These are phyloP conservation scores for Chymomyza procnemis DNA, from an alignment of 2,888 invertebrate species.

Conservation along the genomic window DNA sequence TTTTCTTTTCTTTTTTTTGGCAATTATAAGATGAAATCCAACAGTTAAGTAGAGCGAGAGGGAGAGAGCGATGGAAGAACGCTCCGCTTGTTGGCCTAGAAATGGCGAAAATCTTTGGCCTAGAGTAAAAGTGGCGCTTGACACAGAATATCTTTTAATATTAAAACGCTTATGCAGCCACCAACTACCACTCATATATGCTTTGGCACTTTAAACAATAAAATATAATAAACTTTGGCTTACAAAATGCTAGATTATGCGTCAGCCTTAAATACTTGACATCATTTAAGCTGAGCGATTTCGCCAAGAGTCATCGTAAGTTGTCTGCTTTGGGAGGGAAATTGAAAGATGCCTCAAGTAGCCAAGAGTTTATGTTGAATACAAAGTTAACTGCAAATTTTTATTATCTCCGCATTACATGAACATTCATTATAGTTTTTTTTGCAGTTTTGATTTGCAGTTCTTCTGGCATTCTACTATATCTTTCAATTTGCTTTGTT, in stretches of 20 bases:
- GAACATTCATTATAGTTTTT: background rate
- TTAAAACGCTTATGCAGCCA: conserved; percentile 7
- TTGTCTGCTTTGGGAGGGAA: background rate
- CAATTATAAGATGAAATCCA: conserved; percentile 37
- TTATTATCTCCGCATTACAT: background rate
- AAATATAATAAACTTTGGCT: conserved; percentile 8
- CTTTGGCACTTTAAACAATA: no score
- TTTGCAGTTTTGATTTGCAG: conserved; percentile 2
- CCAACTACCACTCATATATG: no score
- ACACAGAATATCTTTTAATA: conserved; percentile 39
- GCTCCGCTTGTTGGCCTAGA: conserved; percentile 34
- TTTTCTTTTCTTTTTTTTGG: no score
- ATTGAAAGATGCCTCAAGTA: background rate
- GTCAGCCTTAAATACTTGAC: background rate
- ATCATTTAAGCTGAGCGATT: background rate
- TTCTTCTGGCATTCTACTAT: background rate
- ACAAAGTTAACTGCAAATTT: background rate
- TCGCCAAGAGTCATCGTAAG: background rate
- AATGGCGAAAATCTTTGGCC: conserved; percentile 11
- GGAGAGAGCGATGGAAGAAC: background rate
- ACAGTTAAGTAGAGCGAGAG: conserved; percentile 3
- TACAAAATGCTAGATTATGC: background rate
- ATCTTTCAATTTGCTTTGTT: background rate
- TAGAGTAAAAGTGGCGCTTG: conserved; percentile 45
- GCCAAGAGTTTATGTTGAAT: background rate